Conservation (phyloP, 2,888 invertebrate species). For the Muschampia plurimacula region DNA sequence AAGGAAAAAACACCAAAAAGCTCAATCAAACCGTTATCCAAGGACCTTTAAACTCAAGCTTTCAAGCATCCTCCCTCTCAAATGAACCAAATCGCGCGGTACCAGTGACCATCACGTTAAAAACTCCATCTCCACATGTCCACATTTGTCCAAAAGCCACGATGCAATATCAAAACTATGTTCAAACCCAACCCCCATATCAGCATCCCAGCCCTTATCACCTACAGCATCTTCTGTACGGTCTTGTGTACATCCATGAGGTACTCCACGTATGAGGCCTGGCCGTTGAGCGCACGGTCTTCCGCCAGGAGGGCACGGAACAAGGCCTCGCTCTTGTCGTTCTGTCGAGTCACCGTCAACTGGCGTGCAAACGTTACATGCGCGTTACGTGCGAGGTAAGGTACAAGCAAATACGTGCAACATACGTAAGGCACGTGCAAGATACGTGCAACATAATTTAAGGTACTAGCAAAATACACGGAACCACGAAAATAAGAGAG, state of each 20-base stretch:
- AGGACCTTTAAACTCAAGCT: too few relatives aligned
- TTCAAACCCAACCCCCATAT: not conserved
- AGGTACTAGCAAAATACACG: not conserved
- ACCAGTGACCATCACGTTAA: too few relatives aligned
- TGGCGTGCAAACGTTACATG: slow-evolving; percentile 14
- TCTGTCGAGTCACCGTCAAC: slow-evolving; percentile 56
- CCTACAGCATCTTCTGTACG: slow-evolving; percentile 86
- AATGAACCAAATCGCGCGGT: too few relatives aligned
- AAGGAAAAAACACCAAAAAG: too few relatives aligned
- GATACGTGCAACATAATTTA: not conserved
- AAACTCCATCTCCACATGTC: too few relatives aligned
- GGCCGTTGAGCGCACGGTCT: slow-evolving; percentile 92
- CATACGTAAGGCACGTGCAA: not conserved
- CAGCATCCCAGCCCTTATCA: slow-evolving; percentile 29
- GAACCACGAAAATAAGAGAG: not conserved
- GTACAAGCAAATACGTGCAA: not conserved
- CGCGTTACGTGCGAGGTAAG: not conserved
- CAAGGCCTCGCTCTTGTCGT: slow-evolving; percentile 87
- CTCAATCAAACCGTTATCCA: too few relatives aligned
- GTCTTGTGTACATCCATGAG: slow-evolving; percentile 98
- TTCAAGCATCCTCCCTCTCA: too few relatives aligned
- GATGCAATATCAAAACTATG: too few relatives aligned
- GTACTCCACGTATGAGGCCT: slow-evolving; percentile 96
- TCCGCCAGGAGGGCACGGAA: slow-evolving; percentile 96
- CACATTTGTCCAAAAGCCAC: too few relatives aligned